Conservation (phyloP, 2,113 vertebrate species). For the Sceloporus undulatus region DNA sequence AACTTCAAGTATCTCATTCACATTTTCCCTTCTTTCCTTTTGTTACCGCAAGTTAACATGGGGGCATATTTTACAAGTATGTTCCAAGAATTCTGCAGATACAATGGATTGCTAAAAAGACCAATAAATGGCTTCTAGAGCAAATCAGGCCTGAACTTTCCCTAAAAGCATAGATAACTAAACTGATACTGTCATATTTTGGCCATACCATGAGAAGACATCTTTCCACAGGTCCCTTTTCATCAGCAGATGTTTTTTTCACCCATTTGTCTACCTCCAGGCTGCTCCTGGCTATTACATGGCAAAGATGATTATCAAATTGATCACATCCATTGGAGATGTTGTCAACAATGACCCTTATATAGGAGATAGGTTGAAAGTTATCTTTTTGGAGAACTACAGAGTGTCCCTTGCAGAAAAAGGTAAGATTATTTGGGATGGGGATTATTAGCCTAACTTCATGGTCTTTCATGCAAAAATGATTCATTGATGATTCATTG, state of each 20-base stretch:
- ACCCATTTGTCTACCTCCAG: slow-evolving; percentile 67
- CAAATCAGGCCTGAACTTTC: no score
- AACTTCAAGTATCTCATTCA: no score
- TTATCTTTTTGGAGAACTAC: slow-evolving; percentile 92
- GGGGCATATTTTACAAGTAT: not conserved
- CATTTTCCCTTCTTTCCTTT: not conserved
- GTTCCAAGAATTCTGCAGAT: not conserved
- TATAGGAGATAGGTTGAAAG: slow-evolving; percentile 86
- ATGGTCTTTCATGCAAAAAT: not conserved
- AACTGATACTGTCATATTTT: no score
- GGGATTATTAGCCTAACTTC: not conserved
- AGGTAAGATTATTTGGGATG: slow-evolving; percentile 70
- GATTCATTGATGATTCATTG: not conserved
- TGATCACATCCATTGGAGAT: slow-evolving; percentile 85
- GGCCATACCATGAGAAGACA: no score
- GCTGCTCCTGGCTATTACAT: slow-evolving; percentile 92
- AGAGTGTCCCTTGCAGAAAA: slow-evolving; percentile 90
- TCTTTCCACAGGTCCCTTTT: not conserved
- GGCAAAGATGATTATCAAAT: slow-evolving; percentile 93
- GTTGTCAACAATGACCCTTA: slow-evolving; percentile 87
- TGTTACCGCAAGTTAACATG: not conserved
- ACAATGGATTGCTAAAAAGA: no score
- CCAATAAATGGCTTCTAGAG: no score
- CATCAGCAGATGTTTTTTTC: not conserved
- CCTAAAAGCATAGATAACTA: no score